These are phyloP conservation scores for Tetragnatha versicolor DNA, from an alignment of 1,140 invertebrate genomes.

Conservation along the genomic window DNA sequence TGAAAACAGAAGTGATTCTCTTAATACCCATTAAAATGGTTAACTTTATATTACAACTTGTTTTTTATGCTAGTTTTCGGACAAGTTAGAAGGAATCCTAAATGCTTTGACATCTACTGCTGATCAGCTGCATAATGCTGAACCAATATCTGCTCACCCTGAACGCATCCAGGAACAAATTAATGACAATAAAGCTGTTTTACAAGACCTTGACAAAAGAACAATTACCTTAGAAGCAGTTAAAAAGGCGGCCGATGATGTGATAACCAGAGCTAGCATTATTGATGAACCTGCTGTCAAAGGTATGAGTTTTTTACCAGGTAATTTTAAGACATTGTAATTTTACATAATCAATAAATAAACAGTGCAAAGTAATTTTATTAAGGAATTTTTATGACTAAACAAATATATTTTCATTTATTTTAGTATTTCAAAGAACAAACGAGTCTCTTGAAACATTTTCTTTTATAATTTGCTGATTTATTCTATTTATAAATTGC, in stretches of 20 bases:
- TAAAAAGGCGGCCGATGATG: slow-evolving; percentile 87
- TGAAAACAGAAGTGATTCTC: neutral
- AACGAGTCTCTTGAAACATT: too few species aligned
- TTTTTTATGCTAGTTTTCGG: slow-evolving; percentile 75
- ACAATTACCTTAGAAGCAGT: slow-evolving; percentile 91
- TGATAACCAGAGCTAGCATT: slow-evolving; percentile 91
- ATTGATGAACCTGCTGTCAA: slow-evolving; percentile 88
- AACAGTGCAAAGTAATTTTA: neutral
- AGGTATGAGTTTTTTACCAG: slow-evolving; percentile 60
- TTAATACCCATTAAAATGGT: neutral
- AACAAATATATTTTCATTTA: neutral
- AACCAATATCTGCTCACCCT: slow-evolving; percentile 93
- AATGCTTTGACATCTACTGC: slow-evolving; percentile 88
- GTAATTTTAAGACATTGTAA: neutral
- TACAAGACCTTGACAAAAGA: slow-evolving; percentile 90
- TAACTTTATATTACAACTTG: neutral
- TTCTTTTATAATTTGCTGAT: too few species aligned
- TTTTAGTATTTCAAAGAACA: neutral
- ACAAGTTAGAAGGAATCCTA: slow-evolving; percentile 95
- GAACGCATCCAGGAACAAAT: slow-evolving; percentile 93
- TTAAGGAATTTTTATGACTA: neutral
- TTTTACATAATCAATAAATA: too few species aligned
- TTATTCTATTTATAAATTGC: neutral
- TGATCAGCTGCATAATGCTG: slow-evolving; percentile 84
- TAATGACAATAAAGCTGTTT: slow-evolving; percentile 87